Percentiles rank a stretch among this genome's conserved stretches.
Conservation (phyloP, 2,113 vertebrate genomes). For the Pycnonotus jocosus region DNA sequence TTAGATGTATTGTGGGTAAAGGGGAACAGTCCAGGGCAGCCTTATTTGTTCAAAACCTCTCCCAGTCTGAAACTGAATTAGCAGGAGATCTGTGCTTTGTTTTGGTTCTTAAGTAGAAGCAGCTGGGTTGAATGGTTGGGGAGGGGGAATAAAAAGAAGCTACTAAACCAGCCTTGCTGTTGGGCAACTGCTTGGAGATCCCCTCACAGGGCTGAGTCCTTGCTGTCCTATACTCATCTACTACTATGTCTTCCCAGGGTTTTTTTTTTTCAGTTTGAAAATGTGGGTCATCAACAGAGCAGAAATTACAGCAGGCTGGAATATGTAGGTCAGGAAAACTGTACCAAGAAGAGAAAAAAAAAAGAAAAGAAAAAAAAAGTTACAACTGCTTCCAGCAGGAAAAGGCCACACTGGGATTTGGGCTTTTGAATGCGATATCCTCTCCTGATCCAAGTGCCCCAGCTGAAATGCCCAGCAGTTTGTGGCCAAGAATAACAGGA, state of each 20-base stretch:
- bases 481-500: conserved; percentile 50
- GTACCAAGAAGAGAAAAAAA: not conserved
- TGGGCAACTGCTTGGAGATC: not conserved
- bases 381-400: conserved; percentile 32
- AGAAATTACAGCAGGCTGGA: not conserved
- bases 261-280: not conserved
- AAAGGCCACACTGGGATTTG: conserved; percentile 16
- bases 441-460: not conserved
- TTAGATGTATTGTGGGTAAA: not conserved
- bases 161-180: not conserved
- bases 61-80: not conserved
- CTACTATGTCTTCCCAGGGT: not conserved
- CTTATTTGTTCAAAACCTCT: not conserved
- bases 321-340: conserved; percentile 56
- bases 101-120: conserved; percentile 35
- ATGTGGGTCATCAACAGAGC: not conserved
- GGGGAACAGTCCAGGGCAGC: not conserved
- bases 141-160: not conserved
- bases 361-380: not conserved
- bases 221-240: not conserved
- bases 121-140: not conserved
- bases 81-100: not conserved
- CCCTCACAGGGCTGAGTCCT: not conserved
- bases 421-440: conserved; percentile 54
- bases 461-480: not conserved